These are phyloP conservation scores for Atherinomorus stipes DNA, from an alignment of 2,113 vertebrate species.

Conservation along the genomic window DNA sequence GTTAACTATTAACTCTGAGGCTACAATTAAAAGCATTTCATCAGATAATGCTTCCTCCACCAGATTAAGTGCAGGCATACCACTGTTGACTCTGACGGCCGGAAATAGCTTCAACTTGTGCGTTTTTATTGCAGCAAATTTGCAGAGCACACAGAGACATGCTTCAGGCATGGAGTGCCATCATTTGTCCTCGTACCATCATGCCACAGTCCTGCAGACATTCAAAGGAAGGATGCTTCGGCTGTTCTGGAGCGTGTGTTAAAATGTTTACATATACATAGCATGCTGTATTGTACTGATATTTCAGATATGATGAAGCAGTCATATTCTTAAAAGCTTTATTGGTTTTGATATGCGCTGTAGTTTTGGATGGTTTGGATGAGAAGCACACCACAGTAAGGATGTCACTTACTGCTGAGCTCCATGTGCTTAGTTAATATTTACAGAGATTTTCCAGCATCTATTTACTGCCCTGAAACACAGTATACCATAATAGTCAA, in stretches of 20 bases:
- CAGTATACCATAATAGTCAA: neutral
- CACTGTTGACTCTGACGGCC: conserved; percentile 27
- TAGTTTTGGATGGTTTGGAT: no score
- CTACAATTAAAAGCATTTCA: conserved; percentile 63
- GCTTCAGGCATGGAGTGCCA: neutral
- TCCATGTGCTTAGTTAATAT: neutral
- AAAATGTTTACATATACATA: neutral
- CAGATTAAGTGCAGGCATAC: conserved; percentile 28
- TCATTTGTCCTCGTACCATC: conserved; percentile 8
- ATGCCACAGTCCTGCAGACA: neutral
- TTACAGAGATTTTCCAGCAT: neutral
- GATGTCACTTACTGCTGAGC: neutral
- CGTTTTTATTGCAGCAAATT: conserved; percentile 10
- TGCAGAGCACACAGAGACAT: conserved; percentile 16
- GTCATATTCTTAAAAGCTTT: neutral
- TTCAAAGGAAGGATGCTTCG: neutral
- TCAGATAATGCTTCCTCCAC: conserved; percentile 41
- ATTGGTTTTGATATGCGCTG: neutral
- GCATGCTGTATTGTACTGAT: neutral
- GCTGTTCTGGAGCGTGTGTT: neutral
- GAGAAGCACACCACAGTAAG: no score
- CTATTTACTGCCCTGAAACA: no score
- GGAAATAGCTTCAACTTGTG: conserved; percentile 21
- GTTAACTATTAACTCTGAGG: conserved; percentile 62
- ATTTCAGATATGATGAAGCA: neutral